phyloP scores from a whole-genome alignment of 2,888 invertebrate species.

The Heliconius ethilla region DNA sequence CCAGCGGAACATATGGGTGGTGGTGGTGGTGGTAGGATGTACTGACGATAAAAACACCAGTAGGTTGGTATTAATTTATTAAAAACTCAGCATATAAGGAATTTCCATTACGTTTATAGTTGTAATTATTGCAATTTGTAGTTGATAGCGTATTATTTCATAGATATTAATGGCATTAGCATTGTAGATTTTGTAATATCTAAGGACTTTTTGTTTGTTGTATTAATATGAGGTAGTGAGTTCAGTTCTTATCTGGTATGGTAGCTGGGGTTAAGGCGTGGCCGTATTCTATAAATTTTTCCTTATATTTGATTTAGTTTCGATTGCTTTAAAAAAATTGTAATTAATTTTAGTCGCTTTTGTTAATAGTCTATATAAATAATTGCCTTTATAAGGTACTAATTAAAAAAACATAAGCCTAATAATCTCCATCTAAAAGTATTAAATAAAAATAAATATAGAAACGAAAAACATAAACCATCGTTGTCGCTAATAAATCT shows the following conservation, averaged over 20 bases:
- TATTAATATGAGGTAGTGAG: background rate
- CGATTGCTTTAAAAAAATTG: background rate
- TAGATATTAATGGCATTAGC: background rate
- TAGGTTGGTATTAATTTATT: constrained; percentile 11
- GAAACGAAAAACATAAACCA: constrained; percentile 29
- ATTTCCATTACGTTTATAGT: constrained; percentile 4
- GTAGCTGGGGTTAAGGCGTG: too few relatives aligned
- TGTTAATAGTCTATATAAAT: background rate
- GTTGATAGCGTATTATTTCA: constrained; percentile 3
- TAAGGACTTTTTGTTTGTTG: background rate
- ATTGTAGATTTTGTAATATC: constrained; percentile 1
- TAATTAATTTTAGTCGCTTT: background rate
- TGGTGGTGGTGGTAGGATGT: constrained; percentile 36
- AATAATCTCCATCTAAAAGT: constrained; percentile 24
- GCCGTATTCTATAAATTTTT: background rate
- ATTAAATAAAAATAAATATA: constrained; percentile 32
- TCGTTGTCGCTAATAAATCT: constrained; percentile 40
- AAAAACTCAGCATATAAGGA: constrained; percentile 20
- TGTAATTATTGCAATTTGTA: constrained; percentile 8
- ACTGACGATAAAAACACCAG: constrained; percentile 24
- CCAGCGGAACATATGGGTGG: constrained; percentile 52
- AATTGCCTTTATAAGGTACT: constrained; percentile 22
- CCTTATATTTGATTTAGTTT: background rate
- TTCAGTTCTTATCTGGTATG: background rate
- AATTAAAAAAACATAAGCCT: constrained; percentile 34